A percentile compares a stretch with the other conserved stretches of the same genome.
Evolutionary conservation across 1,140 invertebrate species (phyloP).

Genomic region (Hyles euphorbiae): DNA sequence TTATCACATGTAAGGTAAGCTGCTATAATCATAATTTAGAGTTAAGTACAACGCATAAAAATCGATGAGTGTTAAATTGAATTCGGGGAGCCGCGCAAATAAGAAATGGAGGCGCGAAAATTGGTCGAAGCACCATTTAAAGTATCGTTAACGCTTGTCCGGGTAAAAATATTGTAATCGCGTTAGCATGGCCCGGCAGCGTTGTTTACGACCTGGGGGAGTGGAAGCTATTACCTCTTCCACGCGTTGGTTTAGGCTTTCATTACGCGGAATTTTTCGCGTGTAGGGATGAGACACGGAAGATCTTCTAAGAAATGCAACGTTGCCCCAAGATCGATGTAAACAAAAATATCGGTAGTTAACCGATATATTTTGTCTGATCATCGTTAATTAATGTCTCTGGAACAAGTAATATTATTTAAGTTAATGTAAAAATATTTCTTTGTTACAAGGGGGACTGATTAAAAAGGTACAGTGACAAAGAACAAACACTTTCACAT

Average conservation of each 20-base stretch:
- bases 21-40: slow-evolving; percentile 64
- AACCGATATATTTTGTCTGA: too few species aligned
- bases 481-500: too few species aligned
- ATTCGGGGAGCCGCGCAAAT: slow-evolving; percentile 59
- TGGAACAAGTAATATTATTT: too few species aligned
- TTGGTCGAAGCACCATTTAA: slow-evolving; percentile 60
- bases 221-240: slow-evolving; percentile 34
- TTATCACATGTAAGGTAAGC: slow-evolving; percentile 40
- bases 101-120: slow-evolving; percentile 64
- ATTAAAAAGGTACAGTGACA: too few species aligned
- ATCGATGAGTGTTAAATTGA: slow-evolving; percentile 67
- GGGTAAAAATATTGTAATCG: slow-evolving; percentile 63
- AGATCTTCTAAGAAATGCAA: too few species aligned
- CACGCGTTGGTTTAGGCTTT: background rate
- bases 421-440: too few species aligned
- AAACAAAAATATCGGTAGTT: too few species aligned
- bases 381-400: too few species aligned
- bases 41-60: slow-evolving; percentile 51
- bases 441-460: too few species aligned
- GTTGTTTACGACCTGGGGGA: slow-evolving; percentile 50
- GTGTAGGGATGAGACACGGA: background rate
- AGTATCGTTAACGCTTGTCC: slow-evolving; percentile 65
- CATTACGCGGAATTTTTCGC: slow-evolving; percentile 1
- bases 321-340: too few species aligned
- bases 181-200: slow-evolving; percentile 23